These are phyloP conservation scores for Amyelois transitella DNA, from an alignment of 1,140 invertebrate genomes.

Conservation along the genomic window DNA sequence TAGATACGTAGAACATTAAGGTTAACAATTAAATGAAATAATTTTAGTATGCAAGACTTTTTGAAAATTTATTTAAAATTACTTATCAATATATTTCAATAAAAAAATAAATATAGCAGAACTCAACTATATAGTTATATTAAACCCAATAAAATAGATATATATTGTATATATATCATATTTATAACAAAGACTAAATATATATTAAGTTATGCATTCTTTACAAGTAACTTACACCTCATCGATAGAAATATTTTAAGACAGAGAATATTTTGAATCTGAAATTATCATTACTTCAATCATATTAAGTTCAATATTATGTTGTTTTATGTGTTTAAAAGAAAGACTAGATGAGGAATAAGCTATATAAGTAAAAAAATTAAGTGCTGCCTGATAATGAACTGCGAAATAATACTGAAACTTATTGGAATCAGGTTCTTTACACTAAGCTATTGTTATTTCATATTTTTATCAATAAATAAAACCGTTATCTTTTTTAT, in stretches of 20 bases:
- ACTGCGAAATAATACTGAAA: neutral
- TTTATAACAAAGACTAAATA: too few species aligned
- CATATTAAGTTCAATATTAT: neutral
- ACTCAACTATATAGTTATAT: slow-evolving; percentile 4
- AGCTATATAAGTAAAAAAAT: too few species aligned
- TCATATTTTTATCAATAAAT: neutral
- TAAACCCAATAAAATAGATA: slow-evolving; percentile 14
- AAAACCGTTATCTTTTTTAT: neutral
- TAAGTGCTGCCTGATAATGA: neutral
- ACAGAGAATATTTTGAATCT: too few species aligned
- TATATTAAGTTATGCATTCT: too few species aligned
- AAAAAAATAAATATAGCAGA: slow-evolving; percentile 54
- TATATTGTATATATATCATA: too few species aligned
- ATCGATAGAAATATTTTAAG: too few species aligned
- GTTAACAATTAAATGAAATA: neutral
- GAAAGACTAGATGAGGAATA: slow-evolving; percentile 12
- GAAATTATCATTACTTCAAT: too few species aligned
- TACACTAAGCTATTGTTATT: neutral
- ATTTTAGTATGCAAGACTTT: neutral
- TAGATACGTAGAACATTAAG: neutral
- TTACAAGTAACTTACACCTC: too few species aligned
- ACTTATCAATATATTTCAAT: slow-evolving; percentile 40
- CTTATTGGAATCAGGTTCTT: neutral
- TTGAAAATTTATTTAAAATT: slow-evolving; percentile 35
- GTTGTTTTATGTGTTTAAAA: too few species aligned